Evolutionary conservation across 1,140 invertebrate genomes (phyloP).

Genomic region (Riptortus pedestris): DNA sequence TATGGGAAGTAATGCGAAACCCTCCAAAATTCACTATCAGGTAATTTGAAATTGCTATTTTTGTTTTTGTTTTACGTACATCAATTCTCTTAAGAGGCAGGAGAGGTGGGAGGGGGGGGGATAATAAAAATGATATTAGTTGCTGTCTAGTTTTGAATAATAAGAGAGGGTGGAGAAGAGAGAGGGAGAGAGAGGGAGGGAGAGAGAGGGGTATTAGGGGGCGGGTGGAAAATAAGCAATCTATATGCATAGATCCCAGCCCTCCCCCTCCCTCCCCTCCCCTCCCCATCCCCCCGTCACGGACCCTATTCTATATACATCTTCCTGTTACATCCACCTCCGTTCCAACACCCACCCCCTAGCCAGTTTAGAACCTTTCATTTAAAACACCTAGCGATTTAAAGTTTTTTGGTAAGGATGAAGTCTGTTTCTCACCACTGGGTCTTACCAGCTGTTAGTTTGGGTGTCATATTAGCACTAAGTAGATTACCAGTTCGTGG

Average conservation of each 20-base stretch:
- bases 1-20: too few relatives aligned
- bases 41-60: too few relatives aligned
- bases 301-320: not conserved
- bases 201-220: not conserved
- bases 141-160: slow-evolving; percentile 19
- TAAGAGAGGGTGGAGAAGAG: slow-evolving; percentile 1
- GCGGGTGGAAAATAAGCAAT: slow-evolving; percentile 17
- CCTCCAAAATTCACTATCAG: too few relatives aligned
- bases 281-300: not conserved
- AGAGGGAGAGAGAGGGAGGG: not conserved
- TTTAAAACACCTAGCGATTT: slow-evolving; percentile 3
- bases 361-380: slow-evolving; percentile 3
- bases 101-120: too few relatives aligned
- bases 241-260: slow-evolving; percentile 14
- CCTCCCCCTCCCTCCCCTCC: not conserved
- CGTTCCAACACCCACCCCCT: not conserved
- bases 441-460: too few relatives aligned
- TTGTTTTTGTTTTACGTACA: too few relatives aligned
- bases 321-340: slow-evolving; percentile 10
- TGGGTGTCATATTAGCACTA: too few relatives aligned
- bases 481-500: too few relatives aligned
- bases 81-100: too few relatives aligned
- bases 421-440: too few relatives aligned
- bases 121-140: too few relatives aligned
- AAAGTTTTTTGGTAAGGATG: too few relatives aligned